Evolutionary conservation across 2,113 vertebrate species (phyloP).

Genomic region (Sprattus sprattus): DNA sequence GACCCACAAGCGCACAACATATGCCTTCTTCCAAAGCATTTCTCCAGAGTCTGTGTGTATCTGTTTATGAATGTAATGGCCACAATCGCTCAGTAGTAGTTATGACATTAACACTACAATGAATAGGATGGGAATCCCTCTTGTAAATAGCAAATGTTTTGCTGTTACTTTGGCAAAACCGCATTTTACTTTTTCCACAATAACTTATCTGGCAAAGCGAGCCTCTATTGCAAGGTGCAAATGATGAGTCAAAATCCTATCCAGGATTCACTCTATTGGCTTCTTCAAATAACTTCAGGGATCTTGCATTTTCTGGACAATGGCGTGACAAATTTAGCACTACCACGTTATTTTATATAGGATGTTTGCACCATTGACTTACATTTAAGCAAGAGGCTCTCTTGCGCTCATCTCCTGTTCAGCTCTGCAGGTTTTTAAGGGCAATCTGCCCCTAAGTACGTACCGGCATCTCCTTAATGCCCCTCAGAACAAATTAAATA

Average conservation of each 20-base stretch:
- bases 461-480: not conserved
- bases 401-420: not conserved
- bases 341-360: not conserved
- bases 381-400: not conserved
- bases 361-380: not conserved
- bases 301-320: not conserved
- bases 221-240: not conserved
- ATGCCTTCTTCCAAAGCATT: not conserved
- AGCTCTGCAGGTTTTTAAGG: constrained; percentile 1
- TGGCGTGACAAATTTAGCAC: not conserved
- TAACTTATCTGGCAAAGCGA: not conserved
- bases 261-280: not conserved
- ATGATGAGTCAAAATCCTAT: not conserved
- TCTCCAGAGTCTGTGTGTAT: not conserved
- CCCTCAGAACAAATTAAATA: not conserved
- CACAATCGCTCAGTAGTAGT: not conserved
- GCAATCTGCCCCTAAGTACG: not conserved
- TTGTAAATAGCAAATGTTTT: not conserved
- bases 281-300: not conserved
- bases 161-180: not conserved
- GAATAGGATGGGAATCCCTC: not conserved
- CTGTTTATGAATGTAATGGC: not conserved
- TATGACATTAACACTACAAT: too few species aligned
- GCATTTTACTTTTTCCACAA: not conserved
- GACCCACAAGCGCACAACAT: constrained; percentile 17